Evolutionary conservation across 1,140 invertebrate genomes (phyloP), one percentile per base, ranked within the genome.

Genomic region (Dolichoris vasculosae): DNA sequence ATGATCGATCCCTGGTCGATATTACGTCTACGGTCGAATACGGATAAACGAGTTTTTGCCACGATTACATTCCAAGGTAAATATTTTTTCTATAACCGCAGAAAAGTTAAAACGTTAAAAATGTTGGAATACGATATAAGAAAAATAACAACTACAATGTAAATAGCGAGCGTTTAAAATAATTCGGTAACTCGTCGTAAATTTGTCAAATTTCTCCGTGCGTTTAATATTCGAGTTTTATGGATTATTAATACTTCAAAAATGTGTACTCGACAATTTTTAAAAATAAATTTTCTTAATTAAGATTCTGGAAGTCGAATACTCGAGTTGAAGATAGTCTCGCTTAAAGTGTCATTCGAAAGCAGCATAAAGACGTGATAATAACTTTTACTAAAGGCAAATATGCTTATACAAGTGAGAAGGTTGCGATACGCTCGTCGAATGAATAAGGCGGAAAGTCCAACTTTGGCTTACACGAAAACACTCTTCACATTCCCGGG

Each of bases 401-500:
- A 76, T 51, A 23, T 76, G 46, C 75, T 51, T 48, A 7, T 51
- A 51, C 75, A 75, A 26, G 43, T 30, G 43, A 75, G 43, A 75
- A 75, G 1, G 71, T 75, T 43, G 43, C n/a, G 71, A 64, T 63
- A 64, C 26, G 38, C 64, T 43, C 43, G 11, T 43, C 32, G 63
- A 13, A 69, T 43, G 80, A 83, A 75, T 43, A 38, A 75, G 35
- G 35, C 81, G 69, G 38, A 71, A 75, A 75, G 71, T 46, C 51
- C 30, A 23, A 76, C 40, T 76, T 76, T 83, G 51, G 51, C 15
- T 76, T n/a, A 59, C 81, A 78, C 43, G 51, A 59, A 63, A 79
- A 79, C 55, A 79, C 48, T 64, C 77, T 79, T 79, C 55, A 17
- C 77, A 40, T 38, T 38, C 77, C 23, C 55, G 77, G 32, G n/a